Evolutionary conservation across 1,140 invertebrate genomes (phyloP).

Genomic region (Trichogramma pretiosum): DNA sequence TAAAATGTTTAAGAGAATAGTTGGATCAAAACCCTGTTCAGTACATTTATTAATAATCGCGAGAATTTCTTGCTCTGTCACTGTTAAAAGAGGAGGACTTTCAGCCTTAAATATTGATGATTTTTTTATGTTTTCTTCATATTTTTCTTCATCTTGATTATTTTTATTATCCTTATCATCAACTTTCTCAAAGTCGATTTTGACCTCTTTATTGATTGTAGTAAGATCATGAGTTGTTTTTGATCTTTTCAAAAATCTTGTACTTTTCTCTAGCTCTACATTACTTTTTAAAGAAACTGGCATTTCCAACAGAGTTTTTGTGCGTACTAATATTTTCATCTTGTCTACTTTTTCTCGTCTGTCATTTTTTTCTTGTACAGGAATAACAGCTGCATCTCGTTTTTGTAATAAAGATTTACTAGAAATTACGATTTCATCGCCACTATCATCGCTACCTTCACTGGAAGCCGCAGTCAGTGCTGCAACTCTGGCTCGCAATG

Average conservation of each 20-base stretch:
- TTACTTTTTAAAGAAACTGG: conserved; percentile 6
- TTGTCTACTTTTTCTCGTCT: neutral
- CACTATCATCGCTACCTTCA: conserved; percentile 23
- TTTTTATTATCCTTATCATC: neutral
- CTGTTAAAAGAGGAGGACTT: conserved; percentile 9
- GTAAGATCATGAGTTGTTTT: conserved; percentile 7
- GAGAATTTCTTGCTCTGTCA: conserved; percentile 22
- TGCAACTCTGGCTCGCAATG: conserved; percentile 26
- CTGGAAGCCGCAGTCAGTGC: conserved; percentile 17
- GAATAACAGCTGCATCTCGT: neutral
- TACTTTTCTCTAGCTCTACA: neutral
- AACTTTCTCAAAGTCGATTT: neutral
- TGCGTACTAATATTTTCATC: conserved; percentile 12
- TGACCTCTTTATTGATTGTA: neutral
- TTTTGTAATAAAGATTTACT: neutral
- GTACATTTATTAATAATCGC: conserved; percentile 19
- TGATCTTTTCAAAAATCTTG: conserved; percentile 10
- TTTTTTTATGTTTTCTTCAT: neutral
- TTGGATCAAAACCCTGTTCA: conserved; percentile 6
- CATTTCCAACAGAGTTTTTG: no score
- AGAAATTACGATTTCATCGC: neutral
- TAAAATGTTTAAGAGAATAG: conserved; percentile 22
- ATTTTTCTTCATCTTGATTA: neutral
- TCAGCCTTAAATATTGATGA: no score
- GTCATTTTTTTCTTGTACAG: conserved; percentile 3